A percentile compares a stretch with the other conserved stretches of the same genome.
Evolutionary conservation across 2,113 vertebrate species (phyloP).

Genomic region (Candoia aspera): DNA sequence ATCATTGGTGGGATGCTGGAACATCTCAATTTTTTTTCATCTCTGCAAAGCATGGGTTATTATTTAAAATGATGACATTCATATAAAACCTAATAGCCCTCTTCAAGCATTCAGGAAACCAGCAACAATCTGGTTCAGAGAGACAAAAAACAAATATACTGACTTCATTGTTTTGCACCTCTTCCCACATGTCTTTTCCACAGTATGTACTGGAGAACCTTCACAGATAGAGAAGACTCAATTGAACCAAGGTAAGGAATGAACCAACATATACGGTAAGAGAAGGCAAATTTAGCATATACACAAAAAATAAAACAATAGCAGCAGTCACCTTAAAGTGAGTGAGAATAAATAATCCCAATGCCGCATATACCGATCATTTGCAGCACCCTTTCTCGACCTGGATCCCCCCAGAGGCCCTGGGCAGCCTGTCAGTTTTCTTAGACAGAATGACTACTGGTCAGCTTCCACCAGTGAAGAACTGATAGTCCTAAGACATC

Average conservation of each 20-base stretch:
- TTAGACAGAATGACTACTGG: neutral
- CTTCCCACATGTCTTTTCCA: neutral
- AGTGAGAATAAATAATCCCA: neutral
- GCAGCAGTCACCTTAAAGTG: neutral
- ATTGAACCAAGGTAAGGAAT: neutral
- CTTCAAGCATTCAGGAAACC: neutral
- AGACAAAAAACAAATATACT: neutral
- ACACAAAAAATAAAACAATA: neutral
- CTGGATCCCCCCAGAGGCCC: neutral
- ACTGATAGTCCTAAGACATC: neutral
- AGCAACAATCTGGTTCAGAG: neutral
- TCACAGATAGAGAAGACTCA: neutral
- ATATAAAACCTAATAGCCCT: neutral
- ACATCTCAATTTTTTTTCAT: neutral
- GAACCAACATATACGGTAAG: neutral
- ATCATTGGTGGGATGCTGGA: neutral
- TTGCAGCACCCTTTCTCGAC: neutral
- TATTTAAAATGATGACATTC: neutral
- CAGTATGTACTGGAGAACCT: neutral
- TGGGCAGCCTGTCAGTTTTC: neutral
- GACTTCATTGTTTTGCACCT: neutral
- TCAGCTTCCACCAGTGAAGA: too few relatives aligned
- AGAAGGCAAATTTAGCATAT: neutral
- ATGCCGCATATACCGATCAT: neutral
- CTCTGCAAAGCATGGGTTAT: neutral